Base-by-base conservation (phyloP, 2,888 invertebrate species). In the Lordiphosa andalusiaca region DNA sequence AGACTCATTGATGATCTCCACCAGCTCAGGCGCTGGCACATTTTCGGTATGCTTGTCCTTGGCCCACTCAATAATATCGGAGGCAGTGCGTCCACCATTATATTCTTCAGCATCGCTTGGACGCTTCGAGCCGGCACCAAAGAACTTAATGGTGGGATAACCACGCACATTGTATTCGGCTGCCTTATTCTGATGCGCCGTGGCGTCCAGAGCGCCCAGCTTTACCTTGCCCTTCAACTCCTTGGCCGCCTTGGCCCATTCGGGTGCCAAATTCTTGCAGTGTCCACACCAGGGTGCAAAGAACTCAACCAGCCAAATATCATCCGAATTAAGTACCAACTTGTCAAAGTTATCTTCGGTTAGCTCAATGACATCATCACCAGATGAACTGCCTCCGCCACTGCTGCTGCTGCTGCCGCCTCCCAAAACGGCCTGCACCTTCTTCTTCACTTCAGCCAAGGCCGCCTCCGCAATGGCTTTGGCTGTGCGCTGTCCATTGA, bases 241-340 rank as follows among this genome's bases (percentile, higher is more conserved):
- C 4, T 94, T 91, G 13, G 99, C 99, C 2, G 99, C 99, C 86
- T 95, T 93, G 9, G 95, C 95, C 98, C 98, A 99, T 71, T 98
- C 96, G 0, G 99, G 99, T 53, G 95, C 98, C 52, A 99, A 91
- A 88, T 95, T 97, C 91, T 99, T 98, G 91, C 98, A 98, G 90
- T 98, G 98, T 4, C 98, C 97, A 89, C 98, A 98, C 95, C 98
- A 98, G 0, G 96, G 96, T 5, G 99, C 99, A 90, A 93, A 99
- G 92, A 99, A 99, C 90, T 99, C 98, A 2, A 99, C 97, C 73
- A 99, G 90, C 98, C 98, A 99, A 89, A 98, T 92, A 86, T 99
- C 98, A 12, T 98, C 96, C 46, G 97, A 97, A 75, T 96, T 92
- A 73, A 98, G 88, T 12, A 99, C 98, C 53, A 95, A 89, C 88